Conservation (phyloP, 1,140 invertebrate species). For the Procambarus clarkii region DNA sequence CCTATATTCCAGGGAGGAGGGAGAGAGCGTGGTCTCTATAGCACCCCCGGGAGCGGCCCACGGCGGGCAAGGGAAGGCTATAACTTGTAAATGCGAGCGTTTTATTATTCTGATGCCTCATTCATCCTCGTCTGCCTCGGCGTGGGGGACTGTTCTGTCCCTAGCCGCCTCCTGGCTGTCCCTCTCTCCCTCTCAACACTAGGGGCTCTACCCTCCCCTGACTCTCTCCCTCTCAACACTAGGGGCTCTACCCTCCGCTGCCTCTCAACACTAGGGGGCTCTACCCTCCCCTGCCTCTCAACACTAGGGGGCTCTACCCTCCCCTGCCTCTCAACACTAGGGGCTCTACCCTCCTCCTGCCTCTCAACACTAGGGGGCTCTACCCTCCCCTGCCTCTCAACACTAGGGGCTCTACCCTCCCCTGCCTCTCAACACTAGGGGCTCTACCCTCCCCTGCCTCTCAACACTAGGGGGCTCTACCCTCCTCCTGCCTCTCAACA, state of each 20-base stretch:
- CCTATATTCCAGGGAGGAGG: neutral
- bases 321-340: too few relatives aligned
- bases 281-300: neutral
- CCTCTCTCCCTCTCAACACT: neutral
- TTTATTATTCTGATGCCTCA: slow-evolving; percentile 12
- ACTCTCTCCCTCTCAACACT: neutral
- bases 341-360: too few relatives aligned
- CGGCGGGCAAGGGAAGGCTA: neutral
- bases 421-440: too few relatives aligned
- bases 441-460: too few relatives aligned
- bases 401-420: too few relatives aligned
- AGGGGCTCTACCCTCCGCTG: neutral
- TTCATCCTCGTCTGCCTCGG: slow-evolving; percentile 15
- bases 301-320: neutral
- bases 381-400: too few relatives aligned
- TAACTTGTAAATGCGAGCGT: slow-evolving; percentile 14
- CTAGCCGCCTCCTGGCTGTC: neutral
- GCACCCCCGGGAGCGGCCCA: neutral
- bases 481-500: too few relatives aligned
- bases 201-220: neutral
- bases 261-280: neutral
- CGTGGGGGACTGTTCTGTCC: neutral
- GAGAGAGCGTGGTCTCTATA: neutral
- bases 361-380: too few relatives aligned
- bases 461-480: too few relatives aligned